Percentiles rank a stretch among this genome's conserved stretches.
Conservation (phyloP, 2,113 vertebrate genomes). For the Capreolus pygargus region DNA sequence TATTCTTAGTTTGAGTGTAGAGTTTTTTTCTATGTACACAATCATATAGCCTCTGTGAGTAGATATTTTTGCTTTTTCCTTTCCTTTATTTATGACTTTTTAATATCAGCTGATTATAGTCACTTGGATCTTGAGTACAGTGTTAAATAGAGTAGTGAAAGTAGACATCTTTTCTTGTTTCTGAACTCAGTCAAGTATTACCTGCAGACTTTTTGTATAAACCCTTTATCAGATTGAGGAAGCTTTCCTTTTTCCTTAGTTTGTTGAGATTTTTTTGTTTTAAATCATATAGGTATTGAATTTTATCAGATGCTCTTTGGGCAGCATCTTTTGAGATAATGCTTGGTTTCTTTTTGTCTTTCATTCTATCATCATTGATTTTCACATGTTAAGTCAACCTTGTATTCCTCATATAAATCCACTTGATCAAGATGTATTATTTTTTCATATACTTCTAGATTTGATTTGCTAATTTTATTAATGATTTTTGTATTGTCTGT, state of each 20-base stretch:
- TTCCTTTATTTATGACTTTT: background rate
- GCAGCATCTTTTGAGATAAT: background rate
- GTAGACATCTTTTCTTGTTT: background rate
- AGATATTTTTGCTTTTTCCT: constrained; percentile 11
- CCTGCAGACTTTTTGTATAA: background rate
- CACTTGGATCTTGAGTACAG: background rate
- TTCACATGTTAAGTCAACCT: background rate
- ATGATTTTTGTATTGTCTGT: background rate
- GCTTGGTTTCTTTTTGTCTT: background rate
- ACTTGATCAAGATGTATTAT: background rate
- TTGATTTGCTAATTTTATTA: constrained; percentile 16
- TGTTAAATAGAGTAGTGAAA: background rate
- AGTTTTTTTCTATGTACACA: background rate
- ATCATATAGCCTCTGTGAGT: background rate
- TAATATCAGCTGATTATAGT: background rate
- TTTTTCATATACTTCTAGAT: background rate
- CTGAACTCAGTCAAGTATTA: background rate
- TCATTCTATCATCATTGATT: background rate
- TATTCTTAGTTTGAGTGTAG: background rate
- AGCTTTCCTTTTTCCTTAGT: background rate
- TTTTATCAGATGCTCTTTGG: background rate
- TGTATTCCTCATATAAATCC: background rate
- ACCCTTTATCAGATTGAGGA: background rate
- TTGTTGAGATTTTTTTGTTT: background rate
- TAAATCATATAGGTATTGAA: background rate